Percentiles rank a stretch among this genome's conserved stretches.
Conservation (phyloP, 1,140 invertebrate genomes). For the Sycophaga agraensis region DNA sequence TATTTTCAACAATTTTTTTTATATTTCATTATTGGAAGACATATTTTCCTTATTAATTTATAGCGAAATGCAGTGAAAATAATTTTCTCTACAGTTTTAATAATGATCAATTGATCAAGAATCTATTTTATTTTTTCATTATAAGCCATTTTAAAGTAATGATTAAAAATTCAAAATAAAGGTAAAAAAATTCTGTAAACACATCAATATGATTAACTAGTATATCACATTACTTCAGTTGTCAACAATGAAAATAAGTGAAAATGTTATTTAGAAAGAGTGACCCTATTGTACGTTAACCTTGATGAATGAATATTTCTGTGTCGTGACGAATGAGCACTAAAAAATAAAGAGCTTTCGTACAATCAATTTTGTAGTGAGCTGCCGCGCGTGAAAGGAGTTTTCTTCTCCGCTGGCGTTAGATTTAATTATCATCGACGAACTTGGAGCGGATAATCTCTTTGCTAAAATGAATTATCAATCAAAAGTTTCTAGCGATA, state of each 20-base stretch:
- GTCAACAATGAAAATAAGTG: background rate
- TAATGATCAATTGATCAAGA: background rate
- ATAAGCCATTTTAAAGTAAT: background rate
- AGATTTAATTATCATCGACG: conserved; percentile 21
- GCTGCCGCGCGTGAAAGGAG: conserved; percentile 12
- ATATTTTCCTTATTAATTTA: too few relatives aligned
- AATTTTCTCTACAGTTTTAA: background rate
- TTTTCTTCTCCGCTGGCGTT: conserved; percentile 16
- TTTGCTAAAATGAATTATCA: background rate
- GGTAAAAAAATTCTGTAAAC: background rate
- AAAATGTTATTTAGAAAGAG: background rate
- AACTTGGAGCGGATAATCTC: conserved; percentile 16
- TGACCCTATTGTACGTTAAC: background rate
- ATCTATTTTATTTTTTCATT: background rate
- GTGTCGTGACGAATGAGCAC: background rate
- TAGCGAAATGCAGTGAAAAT: too few relatives aligned
- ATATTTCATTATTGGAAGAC: too few relatives aligned
- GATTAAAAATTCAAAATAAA: background rate
- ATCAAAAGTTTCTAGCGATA: too few relatives aligned
- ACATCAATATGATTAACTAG: background rate
- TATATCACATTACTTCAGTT: background rate
- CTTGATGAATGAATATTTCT: background rate
- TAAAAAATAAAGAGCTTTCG: conserved; percentile 19
- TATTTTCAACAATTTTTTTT: too few relatives aligned
- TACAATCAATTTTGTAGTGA: conserved; percentile 30